A percentile compares a stretch with the other conserved stretches of the same genome.
These are phyloP conservation scores for Drosophila navojoa DNA, from an alignment of 1,140 invertebrate species.

Conservation along the genomic window DNA sequence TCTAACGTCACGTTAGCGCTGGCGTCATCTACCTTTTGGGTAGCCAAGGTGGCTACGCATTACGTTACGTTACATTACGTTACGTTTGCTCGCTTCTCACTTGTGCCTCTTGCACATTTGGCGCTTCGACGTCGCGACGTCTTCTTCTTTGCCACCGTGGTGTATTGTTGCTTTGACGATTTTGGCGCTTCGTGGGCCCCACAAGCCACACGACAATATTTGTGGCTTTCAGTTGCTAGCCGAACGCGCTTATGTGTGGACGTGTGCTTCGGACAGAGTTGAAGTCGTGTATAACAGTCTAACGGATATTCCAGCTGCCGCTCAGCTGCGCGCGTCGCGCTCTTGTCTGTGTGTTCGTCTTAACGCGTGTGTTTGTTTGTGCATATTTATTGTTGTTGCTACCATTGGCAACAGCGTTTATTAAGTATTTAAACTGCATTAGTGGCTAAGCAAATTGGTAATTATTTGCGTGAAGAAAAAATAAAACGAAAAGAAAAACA, in stretches of 20 bases:
- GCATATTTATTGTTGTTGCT: conserved; percentile 45
- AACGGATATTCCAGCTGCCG: conserved; percentile 50
- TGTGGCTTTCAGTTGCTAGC: conserved; percentile 61
- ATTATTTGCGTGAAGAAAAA: conserved; percentile 48
- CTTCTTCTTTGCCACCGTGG: background rate
- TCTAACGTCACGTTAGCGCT: conserved; percentile 37
- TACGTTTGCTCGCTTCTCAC: conserved; percentile 14
- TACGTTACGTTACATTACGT: conserved; percentile 9
- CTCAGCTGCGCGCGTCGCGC: conserved; percentile 76
- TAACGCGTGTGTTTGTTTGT: conserved; percentile 33
- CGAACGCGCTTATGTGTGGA: conserved; percentile 65
- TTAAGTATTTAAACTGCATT: conserved; percentile 56
- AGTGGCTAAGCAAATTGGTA: conserved; percentile 70
- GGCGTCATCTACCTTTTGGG: conserved; percentile 13
- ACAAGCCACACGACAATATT: conserved; percentile 60
- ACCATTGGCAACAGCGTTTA: conserved; percentile 72
- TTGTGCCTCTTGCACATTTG: conserved; percentile 32
- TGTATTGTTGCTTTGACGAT: conserved; percentile 27
- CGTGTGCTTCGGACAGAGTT: conserved; percentile 24
- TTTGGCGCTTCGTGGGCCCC: conserved; percentile 46
- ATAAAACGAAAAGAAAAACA: conserved; percentile 35
- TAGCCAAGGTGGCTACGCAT: conserved; percentile 5
- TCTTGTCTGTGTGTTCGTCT: conserved; percentile 17
- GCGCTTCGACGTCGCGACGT: conserved; percentile 13
- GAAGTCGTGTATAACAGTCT: conserved; percentile 12